Conservation (phyloP, 1,140 invertebrate species). For the Gryllus bimaculatus region DNA sequence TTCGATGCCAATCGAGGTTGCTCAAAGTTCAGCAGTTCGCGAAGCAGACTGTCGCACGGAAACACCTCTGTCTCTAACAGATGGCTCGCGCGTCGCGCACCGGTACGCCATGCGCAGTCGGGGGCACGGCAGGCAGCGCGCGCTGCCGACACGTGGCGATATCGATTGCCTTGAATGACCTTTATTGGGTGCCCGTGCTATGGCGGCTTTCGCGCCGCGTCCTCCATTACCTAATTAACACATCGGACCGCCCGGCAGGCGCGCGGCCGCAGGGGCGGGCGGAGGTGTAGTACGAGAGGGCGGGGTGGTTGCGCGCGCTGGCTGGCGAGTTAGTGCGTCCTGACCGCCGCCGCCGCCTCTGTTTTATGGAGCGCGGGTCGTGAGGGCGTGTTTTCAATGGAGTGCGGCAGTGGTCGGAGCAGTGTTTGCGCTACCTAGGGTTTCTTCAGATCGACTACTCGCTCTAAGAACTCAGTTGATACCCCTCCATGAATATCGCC, state of each 20-base stretch:
- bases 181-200: neutral
- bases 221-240: neutral
- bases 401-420: neutral
- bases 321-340: neutral
- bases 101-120: neutral
- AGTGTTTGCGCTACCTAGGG: no score
- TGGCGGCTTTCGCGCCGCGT: neutral
- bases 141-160: neutral
- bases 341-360: no score
- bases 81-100: neutral
- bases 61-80: no score
- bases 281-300: neutral
- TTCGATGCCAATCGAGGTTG: no score
- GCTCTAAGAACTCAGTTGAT: no score
- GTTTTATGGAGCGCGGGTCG: neutral
- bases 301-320: neutral
- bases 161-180: constrained; percentile 3
- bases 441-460: no score
- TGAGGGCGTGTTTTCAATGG: neutral
- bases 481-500: no score
- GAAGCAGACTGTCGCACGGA: neutral
- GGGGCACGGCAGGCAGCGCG: no score
- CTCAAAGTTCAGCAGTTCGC: neutral
- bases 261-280: no score
- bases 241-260: neutral